phyloP scores from a whole-genome alignment of 1,140 invertebrate genomes.

The Theocolax elegans region DNA sequence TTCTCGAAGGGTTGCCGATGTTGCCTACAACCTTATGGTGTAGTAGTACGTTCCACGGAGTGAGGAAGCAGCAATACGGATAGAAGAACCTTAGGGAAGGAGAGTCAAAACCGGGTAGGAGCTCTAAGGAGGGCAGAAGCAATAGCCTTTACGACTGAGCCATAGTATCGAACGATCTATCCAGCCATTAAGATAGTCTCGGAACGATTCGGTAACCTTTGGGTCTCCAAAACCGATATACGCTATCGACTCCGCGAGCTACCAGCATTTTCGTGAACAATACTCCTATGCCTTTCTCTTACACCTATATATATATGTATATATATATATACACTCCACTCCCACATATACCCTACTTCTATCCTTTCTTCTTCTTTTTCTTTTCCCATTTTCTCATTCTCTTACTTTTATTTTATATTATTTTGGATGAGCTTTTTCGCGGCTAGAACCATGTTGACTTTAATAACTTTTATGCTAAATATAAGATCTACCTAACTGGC shows the following conservation, averaged over 20 bases:
- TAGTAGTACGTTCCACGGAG: too few relatives aligned
- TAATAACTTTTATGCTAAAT: constrained; percentile 15
- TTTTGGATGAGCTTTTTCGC: constrained; percentile 18
- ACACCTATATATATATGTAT: background rate
- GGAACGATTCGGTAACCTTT: constrained; percentile 69
- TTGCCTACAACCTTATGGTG: background rate
- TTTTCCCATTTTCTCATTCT: constrained; percentile 41
- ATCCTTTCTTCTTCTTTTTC: constrained; percentile 39
- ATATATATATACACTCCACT: too few relatives aligned
- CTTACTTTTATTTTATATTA: constrained; percentile 28
- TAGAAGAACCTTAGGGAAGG: background rate
- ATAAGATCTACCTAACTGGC: too few relatives aligned
- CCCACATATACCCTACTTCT: background rate
- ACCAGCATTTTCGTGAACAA: constrained; percentile 60
- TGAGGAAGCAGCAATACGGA: too few relatives aligned
- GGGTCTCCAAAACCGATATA: constrained; percentile 66
- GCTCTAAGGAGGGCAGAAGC: constrained; percentile 46
- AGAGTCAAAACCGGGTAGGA: too few relatives aligned
- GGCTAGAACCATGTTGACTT: constrained; percentile 10
- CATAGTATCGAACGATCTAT: constrained; percentile 70
- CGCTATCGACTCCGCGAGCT: constrained; percentile 61
- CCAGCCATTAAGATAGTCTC: constrained; percentile 69
- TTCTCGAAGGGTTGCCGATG: constrained; percentile 25
- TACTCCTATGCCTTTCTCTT: constrained; percentile 34
- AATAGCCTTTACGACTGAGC: constrained; percentile 69